phyloP scores from a whole-genome alignment of 2,797 vertebrate genomes.

The Micromesistius poutassou region DNA sequence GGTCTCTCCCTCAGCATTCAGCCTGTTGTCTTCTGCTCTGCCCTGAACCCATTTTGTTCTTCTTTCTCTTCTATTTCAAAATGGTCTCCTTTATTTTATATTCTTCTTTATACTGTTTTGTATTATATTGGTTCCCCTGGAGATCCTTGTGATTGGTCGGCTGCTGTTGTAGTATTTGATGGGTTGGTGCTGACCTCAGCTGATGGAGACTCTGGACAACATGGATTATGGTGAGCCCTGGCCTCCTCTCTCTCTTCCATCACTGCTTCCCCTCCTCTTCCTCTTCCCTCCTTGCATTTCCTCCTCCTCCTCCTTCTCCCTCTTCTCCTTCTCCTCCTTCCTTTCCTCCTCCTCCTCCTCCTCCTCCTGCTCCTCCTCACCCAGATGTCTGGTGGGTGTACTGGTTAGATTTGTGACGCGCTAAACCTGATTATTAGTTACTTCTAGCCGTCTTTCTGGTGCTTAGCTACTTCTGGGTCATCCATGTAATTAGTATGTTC shows the following conservation, averaged over 20 bases:
- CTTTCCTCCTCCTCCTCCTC: neutral
- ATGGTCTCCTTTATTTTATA: too few relatives aligned
- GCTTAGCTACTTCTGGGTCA: neutral
- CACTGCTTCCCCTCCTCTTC: neutral
- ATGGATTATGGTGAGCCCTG: constrained; percentile 46
- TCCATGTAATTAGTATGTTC: neutral
- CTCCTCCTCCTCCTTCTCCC: neutral
- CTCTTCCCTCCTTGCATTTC: neutral
- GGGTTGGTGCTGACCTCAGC: constrained; percentile 42
- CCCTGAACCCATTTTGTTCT: too few relatives aligned
- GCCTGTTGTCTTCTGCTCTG: neutral
- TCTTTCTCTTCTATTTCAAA: too few relatives aligned
- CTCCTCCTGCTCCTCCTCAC: neutral
- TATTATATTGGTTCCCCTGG: constrained; percentile 11
- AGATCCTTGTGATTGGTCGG: neutral
- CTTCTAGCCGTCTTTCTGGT: neutral
- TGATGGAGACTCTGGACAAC: constrained; percentile 47
- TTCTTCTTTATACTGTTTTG: constrained; percentile 2
- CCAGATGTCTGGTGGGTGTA: neutral
- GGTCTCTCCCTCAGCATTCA: neutral
- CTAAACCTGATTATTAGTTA: too few relatives aligned
- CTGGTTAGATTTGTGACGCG: neutral
- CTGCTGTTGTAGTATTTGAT: neutral
- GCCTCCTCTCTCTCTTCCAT: neutral
- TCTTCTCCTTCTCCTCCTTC: neutral